Conservation (phyloP, 53 echinoderm and acorn worm genomes). For the Paracentrotus lividus region DNA sequence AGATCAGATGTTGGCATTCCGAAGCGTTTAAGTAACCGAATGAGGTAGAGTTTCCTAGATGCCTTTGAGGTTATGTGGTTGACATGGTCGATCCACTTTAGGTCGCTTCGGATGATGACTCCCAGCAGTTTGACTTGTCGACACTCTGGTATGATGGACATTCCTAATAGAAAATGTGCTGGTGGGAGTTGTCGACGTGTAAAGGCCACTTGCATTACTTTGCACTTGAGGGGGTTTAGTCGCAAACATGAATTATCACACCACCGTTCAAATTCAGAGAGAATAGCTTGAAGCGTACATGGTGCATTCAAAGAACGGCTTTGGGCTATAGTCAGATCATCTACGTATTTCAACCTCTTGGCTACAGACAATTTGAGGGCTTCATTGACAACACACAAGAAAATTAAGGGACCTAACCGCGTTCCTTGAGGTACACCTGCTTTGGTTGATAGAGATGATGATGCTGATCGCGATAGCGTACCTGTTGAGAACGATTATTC, state of each 20-base stretch:
- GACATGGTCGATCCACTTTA: not conserved
- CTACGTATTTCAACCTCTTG: slow-evolving; percentile 26
- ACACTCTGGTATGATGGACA: too few species aligned
- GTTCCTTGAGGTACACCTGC: slow-evolving; percentile 47
- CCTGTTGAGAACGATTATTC: not conserved
- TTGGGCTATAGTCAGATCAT: slow-evolving; percentile 19
- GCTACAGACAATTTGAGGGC: not conserved
- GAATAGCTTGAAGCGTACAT: not conserved
- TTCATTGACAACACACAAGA: slow-evolving; percentile 36
- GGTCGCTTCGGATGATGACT: too few species aligned
- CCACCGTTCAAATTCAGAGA: slow-evolving; percentile 18
- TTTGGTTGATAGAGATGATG: not conserved
- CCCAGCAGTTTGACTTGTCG: too few species aligned
- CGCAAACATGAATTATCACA: slow-evolving; percentile 4
- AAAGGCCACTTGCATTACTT: too few species aligned
- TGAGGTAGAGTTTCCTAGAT: slow-evolving; percentile 17
- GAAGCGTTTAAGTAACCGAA: slow-evolving; percentile 5
- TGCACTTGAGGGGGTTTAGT: slow-evolving; percentile 13
- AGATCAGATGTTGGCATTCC: too few species aligned
- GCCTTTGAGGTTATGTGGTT: not conserved
- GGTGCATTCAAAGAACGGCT: too few species aligned
- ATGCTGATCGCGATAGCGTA: slow-evolving; percentile 21
- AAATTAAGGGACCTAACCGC: slow-evolving; percentile 1
- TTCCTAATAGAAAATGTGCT: too few species aligned
- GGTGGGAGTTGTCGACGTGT: too few species aligned